phyloP scores from a whole-genome alignment of 2,888 invertebrate genomes.

The Pandemis corylana region DNA sequence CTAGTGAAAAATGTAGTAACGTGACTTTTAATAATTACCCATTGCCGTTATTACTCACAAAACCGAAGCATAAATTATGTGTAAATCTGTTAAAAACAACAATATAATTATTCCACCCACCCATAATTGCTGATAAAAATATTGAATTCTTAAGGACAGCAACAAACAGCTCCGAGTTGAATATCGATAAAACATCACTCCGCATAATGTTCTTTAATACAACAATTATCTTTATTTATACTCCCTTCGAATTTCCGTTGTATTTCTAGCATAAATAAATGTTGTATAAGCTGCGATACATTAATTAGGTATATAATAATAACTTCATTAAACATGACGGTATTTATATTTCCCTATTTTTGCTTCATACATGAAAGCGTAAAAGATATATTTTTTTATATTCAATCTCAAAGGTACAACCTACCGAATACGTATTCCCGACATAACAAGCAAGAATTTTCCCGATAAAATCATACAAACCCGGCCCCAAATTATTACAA shows the following conservation, averaged over 20 bases:
- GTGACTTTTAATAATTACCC: too few species aligned
- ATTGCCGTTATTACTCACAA: neutral
- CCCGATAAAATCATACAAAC: slow-evolving; percentile 1
- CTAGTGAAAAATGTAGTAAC: too few species aligned
- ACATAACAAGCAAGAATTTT: neutral
- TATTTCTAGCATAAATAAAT: neutral
- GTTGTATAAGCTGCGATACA: too few species aligned
- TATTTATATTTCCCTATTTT: neutral
- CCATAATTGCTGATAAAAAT: neutral
- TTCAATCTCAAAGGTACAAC: slow-evolving; percentile 1
- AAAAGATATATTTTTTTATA: neutral
- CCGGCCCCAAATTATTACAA: slow-evolving; percentile 1
- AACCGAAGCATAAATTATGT: neutral
- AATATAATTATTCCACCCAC: neutral
- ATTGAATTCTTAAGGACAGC: neutral
- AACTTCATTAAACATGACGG: too few species aligned
- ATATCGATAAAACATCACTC: neutral
- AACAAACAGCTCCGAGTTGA: neutral
- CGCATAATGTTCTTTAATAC: neutral
- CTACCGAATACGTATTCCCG: neutral
- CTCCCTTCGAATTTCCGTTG: neutral
- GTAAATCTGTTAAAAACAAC: neutral
- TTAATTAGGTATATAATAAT: too few species aligned
- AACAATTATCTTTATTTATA: neutral
- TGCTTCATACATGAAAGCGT: neutral